phyloP scores from a whole-genome alignment of 2,797 vertebrate species.

The Coccyzus lansbergi region DNA sequence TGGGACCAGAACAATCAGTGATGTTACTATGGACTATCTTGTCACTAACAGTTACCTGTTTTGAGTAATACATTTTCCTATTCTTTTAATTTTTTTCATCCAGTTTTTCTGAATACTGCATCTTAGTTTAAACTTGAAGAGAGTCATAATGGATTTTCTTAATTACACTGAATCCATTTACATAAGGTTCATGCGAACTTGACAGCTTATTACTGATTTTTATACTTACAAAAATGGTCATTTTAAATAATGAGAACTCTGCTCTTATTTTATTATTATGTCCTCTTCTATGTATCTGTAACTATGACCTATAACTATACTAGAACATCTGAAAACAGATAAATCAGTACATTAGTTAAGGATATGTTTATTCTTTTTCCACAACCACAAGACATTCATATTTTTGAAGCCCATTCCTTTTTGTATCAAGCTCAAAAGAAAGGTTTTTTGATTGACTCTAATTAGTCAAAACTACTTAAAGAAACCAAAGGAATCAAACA shows the following conservation, averaged over 20 bases:
- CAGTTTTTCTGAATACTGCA: not conserved
- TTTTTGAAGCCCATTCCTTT: not conserved
- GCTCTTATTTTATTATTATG: not conserved
- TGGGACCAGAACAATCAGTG: not conserved
- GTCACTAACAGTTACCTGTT: not conserved
- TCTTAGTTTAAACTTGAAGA: not conserved
- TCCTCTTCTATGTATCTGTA: not conserved
- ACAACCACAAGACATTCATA: not conserved
- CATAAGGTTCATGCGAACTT: not conserved
- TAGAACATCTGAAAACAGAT: not conserved
- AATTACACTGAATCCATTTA: not conserved
- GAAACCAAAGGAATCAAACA: not conserved
- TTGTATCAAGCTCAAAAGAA: not conserved
- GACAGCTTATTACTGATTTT: not conserved
- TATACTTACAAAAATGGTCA: not conserved
- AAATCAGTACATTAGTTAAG: not conserved
- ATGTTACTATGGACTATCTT: not conserved
- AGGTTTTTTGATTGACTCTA: not conserved
- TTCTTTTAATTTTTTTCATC: not conserved
- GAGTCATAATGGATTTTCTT: not conserved
- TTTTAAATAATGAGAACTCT: not conserved
- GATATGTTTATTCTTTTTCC: not conserved
- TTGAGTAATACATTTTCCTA: not conserved
- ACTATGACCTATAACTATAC: not conserved
- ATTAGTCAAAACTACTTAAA: not conserved